A percentile compares a stretch with the other conserved stretches of the same genome.
phyloP scores from a whole-genome alignment of 2,797 vertebrate genomes.

The Picus viridis region DNA sequence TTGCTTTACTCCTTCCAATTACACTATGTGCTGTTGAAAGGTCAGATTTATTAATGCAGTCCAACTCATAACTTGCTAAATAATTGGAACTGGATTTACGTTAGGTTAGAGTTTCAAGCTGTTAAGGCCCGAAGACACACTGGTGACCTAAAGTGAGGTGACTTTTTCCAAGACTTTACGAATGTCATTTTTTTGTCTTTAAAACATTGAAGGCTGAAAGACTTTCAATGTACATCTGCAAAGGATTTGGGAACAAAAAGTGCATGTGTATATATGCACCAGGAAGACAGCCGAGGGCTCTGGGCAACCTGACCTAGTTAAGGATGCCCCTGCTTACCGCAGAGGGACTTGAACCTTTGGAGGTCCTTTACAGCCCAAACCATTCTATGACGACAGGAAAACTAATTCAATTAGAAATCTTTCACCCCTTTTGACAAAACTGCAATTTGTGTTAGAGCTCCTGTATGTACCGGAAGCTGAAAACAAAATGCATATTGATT shows the following conservation, averaged over 20 bases:
- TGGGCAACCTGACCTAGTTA: no score
- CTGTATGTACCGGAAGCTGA: not conserved
- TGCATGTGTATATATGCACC: not conserved
- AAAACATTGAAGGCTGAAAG: not conserved
- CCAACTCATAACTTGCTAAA: not conserved
- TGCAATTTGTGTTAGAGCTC: not conserved
- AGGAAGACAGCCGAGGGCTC: not conserved
- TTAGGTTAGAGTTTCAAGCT: not conserved
- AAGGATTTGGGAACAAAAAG: not conserved
- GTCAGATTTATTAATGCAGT: not conserved
- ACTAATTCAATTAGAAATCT: not conserved
- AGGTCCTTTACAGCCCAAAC: no score
- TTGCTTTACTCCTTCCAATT: not conserved
- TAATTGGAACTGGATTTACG: not conserved
- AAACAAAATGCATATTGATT: not conserved
- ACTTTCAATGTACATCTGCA: not conserved
- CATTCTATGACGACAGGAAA: not conserved
- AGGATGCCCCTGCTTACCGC: no score
- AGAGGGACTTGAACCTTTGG: no score
- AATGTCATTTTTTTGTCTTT: not conserved
- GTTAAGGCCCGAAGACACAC: not conserved
- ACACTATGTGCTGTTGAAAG: fast-evolving
- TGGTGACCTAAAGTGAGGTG: not conserved
- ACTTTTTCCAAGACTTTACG: not conserved
- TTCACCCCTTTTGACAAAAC: not conserved